A percentile compares a stretch with the other conserved stretches of the same genome.
Conservation (phyloP, 1,140 invertebrate genomes). For the Marisa cornuarietis region DNA sequence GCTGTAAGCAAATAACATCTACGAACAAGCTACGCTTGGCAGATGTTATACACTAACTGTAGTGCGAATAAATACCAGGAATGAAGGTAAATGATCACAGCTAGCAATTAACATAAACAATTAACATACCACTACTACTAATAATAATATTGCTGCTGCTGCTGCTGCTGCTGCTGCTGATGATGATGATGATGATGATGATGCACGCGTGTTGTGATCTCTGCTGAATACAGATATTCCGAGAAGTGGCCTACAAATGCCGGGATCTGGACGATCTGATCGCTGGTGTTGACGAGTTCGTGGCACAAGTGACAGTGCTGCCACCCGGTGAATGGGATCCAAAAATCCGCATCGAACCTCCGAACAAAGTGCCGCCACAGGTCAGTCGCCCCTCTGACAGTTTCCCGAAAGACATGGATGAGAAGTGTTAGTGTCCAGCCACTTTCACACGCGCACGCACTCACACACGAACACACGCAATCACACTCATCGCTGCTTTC, state of each 20-base stretch:
- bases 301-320: conserved; percentile 93
- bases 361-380: conserved; percentile 47
- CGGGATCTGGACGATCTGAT: conserved; percentile 83
- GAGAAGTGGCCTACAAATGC: conserved; percentile 90
- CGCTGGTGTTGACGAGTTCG: conserved; percentile 92
- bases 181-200: not conserved
- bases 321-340: conserved; percentile 85
- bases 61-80: too few species aligned
- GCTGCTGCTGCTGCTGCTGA: not conserved
- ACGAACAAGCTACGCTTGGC: too few species aligned
- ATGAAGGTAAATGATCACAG: too few species aligned
- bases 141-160: too few species aligned
- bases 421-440: too few species aligned
- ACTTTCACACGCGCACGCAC: not conserved
- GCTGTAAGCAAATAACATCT: too few species aligned
- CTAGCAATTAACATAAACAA: too few species aligned
- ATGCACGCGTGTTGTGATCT: not conserved
- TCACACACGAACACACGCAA: not conserved
- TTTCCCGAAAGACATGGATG: too few species aligned
- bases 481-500: too few species aligned
- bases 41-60: too few species aligned
- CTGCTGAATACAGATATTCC: conserved; percentile 75
- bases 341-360: conserved; percentile 58
- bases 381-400: too few species aligned
- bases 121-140: too few species aligned